phyloP scores from a whole-genome alignment of 1,140 invertebrate genomes.

The Bombyx mori region DNA sequence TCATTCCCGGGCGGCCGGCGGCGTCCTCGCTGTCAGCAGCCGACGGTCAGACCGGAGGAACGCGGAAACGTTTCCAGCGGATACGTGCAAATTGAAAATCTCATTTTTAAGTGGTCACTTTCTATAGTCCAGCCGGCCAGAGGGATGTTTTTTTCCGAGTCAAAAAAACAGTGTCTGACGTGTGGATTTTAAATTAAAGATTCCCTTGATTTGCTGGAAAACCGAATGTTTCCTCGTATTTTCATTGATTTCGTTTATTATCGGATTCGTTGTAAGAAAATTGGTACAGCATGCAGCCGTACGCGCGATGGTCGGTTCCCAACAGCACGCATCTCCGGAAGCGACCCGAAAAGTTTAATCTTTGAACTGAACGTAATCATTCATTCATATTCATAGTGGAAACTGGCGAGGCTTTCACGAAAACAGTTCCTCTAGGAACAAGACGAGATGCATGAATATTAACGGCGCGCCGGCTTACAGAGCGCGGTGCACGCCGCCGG shows the following conservation, averaged over 20 bases:
- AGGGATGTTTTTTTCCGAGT: too few species aligned
- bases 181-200: too few species aligned
- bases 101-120: slow-evolving; percentile 44
- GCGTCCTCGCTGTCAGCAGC: slow-evolving; percentile 25
- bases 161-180: too few species aligned
- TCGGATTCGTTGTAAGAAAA: too few species aligned
- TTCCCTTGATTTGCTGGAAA: too few species aligned
- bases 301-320: too few species aligned
- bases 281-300: too few species aligned
- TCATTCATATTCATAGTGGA: slow-evolving; percentile 66
- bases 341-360: too few species aligned
- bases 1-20: slow-evolving; percentile 48
- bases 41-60: slow-evolving; percentile 54
- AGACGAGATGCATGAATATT: slow-evolving; percentile 63
- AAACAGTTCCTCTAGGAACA: slow-evolving; percentile 57
- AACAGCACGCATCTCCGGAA: too few species aligned
- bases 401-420: slow-evolving; percentile 57
- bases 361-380: slow-evolving; percentile 8
- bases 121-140: neutral
- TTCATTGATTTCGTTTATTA: too few species aligned
- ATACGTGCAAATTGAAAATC: slow-evolving; percentile 59
- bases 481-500: slow-evolving; percentile 51
- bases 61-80: slow-evolving; percentile 52
- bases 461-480: slow-evolving; percentile 42
- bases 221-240: too few species aligned